Base-by-base conservation (phyloP, 2,888 invertebrate species). In the Drosophila setosimentum region DNA sequence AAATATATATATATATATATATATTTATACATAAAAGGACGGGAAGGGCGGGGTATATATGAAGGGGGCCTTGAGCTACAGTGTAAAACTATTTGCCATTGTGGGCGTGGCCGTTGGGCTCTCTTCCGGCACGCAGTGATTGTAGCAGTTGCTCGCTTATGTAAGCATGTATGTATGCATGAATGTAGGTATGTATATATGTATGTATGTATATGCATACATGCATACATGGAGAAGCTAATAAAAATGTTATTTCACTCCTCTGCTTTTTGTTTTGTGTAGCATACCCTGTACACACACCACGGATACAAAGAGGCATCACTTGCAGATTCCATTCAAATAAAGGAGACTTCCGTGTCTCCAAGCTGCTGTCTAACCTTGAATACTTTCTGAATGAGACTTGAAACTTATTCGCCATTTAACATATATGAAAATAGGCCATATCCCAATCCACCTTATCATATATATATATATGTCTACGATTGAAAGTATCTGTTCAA, bases 1-100 rank as follows among this genome's bases (percentile, higher is more conserved):
- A 57, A 48, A 62, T 24, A 49, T 2, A 63, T n/a, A 35, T 13
- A 54, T 50, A 42, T 61, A 50, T 21, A 61, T 6, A 63, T 11
- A 33, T n/a, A 21, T 49, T 2, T 27, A 27, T 49, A 4, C 29
- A 50, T 11, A 4, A 21, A 1, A 10, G 18, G 30, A 59, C 10
- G 29, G 27, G 7, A 7, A 3, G 42, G 21, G 42, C 13, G 13
- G 42, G 1, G 42, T 21, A 42, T 21, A 6, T 21, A 42, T 42
- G 45, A n/a, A 16, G 37, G n/a, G 29, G 33, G 27, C 21, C 18
- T 16, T 21, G 6, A 33, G 33, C 29, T 10, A 24, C 37, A 33
- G 35, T 61, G 57, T 59, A 73, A 83, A 77, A 83, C 69, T 86
- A 80, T 80, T 76, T 80, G 73, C 60, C 80, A 70, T 70, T 68